Evolutionary conservation across 2,113 vertebrate species (phyloP).

Genomic region (Prunella fulvescens): DNA sequence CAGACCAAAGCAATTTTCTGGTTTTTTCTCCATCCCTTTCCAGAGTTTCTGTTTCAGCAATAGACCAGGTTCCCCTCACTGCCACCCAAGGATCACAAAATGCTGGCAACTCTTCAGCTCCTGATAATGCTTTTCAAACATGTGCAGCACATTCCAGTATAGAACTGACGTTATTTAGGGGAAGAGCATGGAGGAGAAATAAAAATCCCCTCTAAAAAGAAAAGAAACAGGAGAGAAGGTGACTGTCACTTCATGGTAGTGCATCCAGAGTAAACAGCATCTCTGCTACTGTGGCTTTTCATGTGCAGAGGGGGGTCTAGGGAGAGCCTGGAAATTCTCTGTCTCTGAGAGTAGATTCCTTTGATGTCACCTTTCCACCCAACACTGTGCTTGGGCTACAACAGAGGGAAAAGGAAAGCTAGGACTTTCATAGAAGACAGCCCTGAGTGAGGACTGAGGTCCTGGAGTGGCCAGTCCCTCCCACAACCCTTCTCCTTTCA

Average conservation of each 20-base stretch:
- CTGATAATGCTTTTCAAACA: background rate
- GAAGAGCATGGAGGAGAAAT: background rate
- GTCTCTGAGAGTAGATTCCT: background rate
- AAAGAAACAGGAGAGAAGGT: background rate
- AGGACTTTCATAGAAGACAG: background rate
- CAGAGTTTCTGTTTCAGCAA: conserved; percentile 29
- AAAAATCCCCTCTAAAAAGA: background rate
- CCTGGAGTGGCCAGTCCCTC: background rate
- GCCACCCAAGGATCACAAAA: background rate
- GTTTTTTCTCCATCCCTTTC: background rate
- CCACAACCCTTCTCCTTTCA: background rate
- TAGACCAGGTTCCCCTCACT: background rate
- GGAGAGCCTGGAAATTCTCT: background rate
- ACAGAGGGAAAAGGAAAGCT: background rate
- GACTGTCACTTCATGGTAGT: background rate
- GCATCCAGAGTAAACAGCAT: background rate
- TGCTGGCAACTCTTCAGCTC: background rate
- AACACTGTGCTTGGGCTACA: background rate
- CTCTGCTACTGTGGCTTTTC: background rate
- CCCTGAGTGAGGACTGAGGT: background rate
- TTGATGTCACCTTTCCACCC: background rate
- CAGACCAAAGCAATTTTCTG: background rate
- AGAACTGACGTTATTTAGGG: background rate
- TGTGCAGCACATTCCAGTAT: background rate
- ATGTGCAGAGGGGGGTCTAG: no score